Base-by-base conservation (phyloP, 2,888 invertebrate genomes). In the Aethes cnicana region DNA sequence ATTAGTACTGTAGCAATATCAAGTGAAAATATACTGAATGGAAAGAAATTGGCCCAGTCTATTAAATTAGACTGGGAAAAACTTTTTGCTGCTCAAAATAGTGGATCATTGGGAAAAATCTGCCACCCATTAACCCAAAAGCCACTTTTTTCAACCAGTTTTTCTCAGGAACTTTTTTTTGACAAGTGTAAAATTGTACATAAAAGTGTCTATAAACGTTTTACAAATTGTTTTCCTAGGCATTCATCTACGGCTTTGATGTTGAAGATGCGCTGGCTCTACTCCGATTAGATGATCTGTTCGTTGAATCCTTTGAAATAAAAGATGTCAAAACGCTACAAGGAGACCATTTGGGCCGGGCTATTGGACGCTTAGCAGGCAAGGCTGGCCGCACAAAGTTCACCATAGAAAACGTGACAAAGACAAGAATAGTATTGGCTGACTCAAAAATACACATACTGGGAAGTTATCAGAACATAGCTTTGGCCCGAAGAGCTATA, bases 321-420 rank as follows among this genome's bases (percentile, higher is more conserved):
- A 96, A 96, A 79, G 99, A 99, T 84, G 98, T 99, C 0, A 98
- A 98, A 81, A 96, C 96, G 1, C 81, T 99, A 37, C 95, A 96
- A 77, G 98, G 99, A 2, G 98, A 99, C 77, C 98, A 99, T 78
- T 91, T 98, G 63, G 95, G 97, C 11, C 91, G 99, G 71, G 99
- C 99, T 0, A 96, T 99, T 62, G 99, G 98, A n/a, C 92, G 99
- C 50, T 89, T 99, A 26, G 99, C 99, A 1, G 99, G 99, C 1
- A 98, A 99, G 89, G 97, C 97, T 14, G 98, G 98, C 16, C 92
- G 97, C 56, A 99, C 98, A 1, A 99, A 98, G 79, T 98, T 96
- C 74, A 98, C 98, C 0, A 99, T 99, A 68, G 99, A 99, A 90
- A 99, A 99, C 83, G 97, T 96, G 0, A 99, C 99, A 0, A 98